Evolutionary conservation across 2,113 vertebrate genomes (phyloP), one percentile per base, ranked within the genome.

Genomic region (Holacanthus passer): DNA sequence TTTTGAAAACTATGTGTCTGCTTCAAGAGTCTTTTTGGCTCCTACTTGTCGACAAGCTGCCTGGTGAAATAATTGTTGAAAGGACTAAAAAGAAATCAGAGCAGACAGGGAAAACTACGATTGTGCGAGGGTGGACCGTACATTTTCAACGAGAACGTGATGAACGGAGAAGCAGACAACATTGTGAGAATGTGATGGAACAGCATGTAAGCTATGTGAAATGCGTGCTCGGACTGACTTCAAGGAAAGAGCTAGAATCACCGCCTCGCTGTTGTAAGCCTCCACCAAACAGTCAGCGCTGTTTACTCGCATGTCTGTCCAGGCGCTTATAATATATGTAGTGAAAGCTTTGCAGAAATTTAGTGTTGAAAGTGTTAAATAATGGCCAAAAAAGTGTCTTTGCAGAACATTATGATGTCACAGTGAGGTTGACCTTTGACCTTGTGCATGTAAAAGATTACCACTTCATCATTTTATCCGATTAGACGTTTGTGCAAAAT

Each of bases 161-260:
- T 62, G 20, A 65, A 74, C 39, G 22, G 58, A 39, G 43, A 43
- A 71, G 29, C 43, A 72, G 66, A 71, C 35, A 63, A 16, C 4
- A 24, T 20, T 4, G 22, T 73, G n/a, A 68, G 29, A 68, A 76
- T n/a, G 12, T 70, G 60, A 86, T 3, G n/a, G 63, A 81, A 67
- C 13, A 69, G 11, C 7, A 14, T 53, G 35, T n/a, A 45, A 24
- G 16, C 2, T 12, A n/a, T 65, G 31, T 47, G 55, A 76, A 85
- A 81, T 73, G 73, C 39, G 39, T 43, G 10, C 41, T 41, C 45
- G 19, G 41, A n/a, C 64, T 16, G 62, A 73, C 27, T 67, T 79
- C 55, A 37, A 75, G 67, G 53, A 5, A 29, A 32, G 67, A 31
- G 39, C 7, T 27, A 5, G 43, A 73, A n/a, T n/a, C n/a, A n/a